phyloP scores from a whole-genome alignment of 2,113 vertebrate species.

The Oncorhynchus kisutch region DNA sequence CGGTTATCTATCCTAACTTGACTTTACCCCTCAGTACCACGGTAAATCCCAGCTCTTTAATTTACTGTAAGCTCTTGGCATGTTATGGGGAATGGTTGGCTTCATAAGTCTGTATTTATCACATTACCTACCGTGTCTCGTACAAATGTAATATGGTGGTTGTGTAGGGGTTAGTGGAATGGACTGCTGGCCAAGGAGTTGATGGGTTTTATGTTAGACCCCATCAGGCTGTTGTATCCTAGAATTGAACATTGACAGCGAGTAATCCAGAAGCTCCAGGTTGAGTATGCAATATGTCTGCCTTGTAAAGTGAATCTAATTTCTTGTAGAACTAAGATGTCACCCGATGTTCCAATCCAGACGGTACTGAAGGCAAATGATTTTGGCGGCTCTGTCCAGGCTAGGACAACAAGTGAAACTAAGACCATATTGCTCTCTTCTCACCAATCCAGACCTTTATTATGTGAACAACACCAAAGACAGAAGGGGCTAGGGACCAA shows the following conservation, averaged over 20 bases:
- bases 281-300: too few species aligned
- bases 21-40: background rate
- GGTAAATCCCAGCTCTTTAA: constrained; percentile 35
- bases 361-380: too few species aligned
- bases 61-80: constrained; percentile 31
- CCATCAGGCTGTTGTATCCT: background rate
- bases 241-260: background rate
- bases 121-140: constrained; percentile 12
- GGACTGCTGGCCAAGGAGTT: background rate
- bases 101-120: constrained; percentile 49
- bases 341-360: too few species aligned
- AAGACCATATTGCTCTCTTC: too few species aligned
- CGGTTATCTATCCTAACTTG: constrained; percentile 42
- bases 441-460: too few species aligned
- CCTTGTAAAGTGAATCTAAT: too few species aligned
- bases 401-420: too few species aligned
- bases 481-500: too few species aligned
- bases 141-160: constrained; percentile 16
- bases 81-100: constrained; percentile 32
- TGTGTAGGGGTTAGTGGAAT: constrained; percentile 32
- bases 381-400: too few species aligned
- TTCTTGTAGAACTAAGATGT: too few species aligned
- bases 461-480: too few species aligned
- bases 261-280: too few species aligned
- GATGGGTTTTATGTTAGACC: constrained; percentile 9